A percentile compares a stretch with the other conserved stretches of the same genome.
Evolutionary conservation across 2,797 vertebrate species (phyloP).

Genomic region (Percopsis omiscomaycus): DNA sequence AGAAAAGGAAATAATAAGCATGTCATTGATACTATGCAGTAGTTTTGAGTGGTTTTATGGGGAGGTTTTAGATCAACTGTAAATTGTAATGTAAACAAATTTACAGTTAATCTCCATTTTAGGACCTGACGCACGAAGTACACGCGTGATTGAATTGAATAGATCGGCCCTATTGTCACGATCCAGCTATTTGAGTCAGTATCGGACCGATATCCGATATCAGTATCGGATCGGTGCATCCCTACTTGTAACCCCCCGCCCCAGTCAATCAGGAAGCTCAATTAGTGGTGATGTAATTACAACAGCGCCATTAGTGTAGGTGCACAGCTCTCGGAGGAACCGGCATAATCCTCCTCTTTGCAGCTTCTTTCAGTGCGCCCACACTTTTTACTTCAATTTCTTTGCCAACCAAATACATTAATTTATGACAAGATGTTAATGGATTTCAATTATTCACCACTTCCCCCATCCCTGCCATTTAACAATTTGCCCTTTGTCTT

Average conservation of each 20-base stretch:
- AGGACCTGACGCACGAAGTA: no score
- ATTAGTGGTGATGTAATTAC: conserved; percentile 1
- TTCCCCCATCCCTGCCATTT: conserved; percentile 13
- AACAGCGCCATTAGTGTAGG: background rate
- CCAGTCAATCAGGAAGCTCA: conserved; percentile 5
- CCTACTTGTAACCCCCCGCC: background rate
- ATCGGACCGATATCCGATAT: no score
- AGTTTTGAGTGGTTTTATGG: no score
- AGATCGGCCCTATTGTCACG: no score
- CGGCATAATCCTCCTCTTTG: conserved; percentile 13
- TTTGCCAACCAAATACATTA: conserved; percentile 16
- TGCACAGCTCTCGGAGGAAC: background rate
- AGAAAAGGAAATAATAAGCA: no score
- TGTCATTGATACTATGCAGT: no score
- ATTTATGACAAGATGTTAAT: conserved; percentile 18
- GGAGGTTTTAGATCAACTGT: no score
- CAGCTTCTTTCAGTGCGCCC: conserved; percentile 3
- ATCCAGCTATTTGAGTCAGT: no score
- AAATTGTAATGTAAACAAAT: no score
- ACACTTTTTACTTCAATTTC: conserved; percentile 9
- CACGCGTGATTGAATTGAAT: no score
- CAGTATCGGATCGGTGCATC: no score
- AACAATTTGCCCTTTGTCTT: background rate
- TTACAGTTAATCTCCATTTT: no score
- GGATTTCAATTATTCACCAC: conserved; percentile 15